Conservation (phyloP, 2,797 vertebrate species). For the Semotilus atromaculatus region DNA sequence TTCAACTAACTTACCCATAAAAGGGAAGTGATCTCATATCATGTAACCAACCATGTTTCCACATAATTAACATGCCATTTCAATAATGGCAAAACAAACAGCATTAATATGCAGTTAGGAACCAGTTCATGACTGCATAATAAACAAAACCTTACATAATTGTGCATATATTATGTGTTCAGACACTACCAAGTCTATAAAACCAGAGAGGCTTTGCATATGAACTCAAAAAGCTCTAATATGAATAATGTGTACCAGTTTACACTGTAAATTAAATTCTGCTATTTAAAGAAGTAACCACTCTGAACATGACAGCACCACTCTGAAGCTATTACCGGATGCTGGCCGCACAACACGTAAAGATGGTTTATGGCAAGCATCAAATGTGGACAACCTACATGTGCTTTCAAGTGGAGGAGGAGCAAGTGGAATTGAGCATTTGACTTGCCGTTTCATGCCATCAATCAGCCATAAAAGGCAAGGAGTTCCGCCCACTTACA, state of each 20-base stretch:
- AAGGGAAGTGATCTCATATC: background rate
- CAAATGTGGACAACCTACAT: conserved; percentile 3
- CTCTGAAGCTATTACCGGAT: background rate
- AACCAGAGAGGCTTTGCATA: background rate
- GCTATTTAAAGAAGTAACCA: background rate
- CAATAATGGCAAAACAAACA: background rate
- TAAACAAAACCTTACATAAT: background rate
- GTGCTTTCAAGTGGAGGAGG: background rate
- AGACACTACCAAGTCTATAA: background rate
- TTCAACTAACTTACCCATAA: background rate
- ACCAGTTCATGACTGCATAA: background rate
- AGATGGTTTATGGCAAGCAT: background rate
- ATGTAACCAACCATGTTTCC: background rate
- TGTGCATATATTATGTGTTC: background rate
- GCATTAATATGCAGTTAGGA: background rate
- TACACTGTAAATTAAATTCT: background rate
- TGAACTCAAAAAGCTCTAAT: background rate
- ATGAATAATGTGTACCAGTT: conserved; percentile 4
- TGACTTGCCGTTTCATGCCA: conserved; percentile 15
- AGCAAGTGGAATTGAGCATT: background rate
- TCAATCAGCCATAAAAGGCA: conserved; percentile 30
- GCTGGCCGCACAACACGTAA: background rate
- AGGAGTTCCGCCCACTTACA: background rate
- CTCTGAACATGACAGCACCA: background rate
- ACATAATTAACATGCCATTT: background rate